These are phyloP conservation scores for Thalassoma bifasciatum DNA, from an alignment of 2,113 vertebrate genomes.

Conservation along the genomic window DNA sequence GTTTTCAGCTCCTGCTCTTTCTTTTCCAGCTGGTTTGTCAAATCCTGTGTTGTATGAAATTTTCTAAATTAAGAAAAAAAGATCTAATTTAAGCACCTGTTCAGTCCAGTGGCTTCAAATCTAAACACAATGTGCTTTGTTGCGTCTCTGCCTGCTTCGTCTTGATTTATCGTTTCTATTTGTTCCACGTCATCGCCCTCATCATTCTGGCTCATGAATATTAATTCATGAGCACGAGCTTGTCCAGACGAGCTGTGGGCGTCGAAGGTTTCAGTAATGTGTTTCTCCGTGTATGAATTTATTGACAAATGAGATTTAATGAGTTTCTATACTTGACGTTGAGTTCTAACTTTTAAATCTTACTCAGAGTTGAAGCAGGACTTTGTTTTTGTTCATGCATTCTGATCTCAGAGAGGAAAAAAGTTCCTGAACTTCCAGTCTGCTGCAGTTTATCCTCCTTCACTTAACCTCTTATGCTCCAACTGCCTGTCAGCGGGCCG, in stretches of 20 bases:
- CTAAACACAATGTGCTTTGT: not conserved
- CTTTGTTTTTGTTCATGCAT: conserved; percentile 8
- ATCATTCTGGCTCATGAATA: not conserved
- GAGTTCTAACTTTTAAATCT: not conserved
- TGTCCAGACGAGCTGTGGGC: not conserved
- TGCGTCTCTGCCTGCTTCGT: not conserved
- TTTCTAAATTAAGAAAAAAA: not conserved
- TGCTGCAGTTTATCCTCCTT: conserved; percentile 5
- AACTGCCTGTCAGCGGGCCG: too few species aligned
- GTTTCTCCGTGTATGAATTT: too few species aligned
- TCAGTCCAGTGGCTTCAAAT: too few species aligned
- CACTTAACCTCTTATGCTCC: conserved; percentile 7
- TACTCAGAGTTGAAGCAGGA: not conserved
- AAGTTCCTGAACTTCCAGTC: not conserved
- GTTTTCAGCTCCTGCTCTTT: too few species aligned
- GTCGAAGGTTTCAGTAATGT: too few species aligned
- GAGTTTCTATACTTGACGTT: too few species aligned
- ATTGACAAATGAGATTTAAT: too few species aligned
- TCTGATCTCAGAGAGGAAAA: not conserved
- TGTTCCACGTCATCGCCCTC: not conserved
- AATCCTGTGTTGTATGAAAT: not conserved
- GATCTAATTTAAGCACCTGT: not conserved
- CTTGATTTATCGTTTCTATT: not conserved
- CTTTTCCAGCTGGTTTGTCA: too few species aligned
- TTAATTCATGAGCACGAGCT: not conserved